These are phyloP conservation scores for western clawed frog (Xenopus tropicalis) DNA, from an alignment of 2,113 vertebrate genomes.

Conservation along the genomic window UCB_Xtro_10.0 CM004444.2:128587501-128588000, in stretches of 20 bases:
- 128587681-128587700: conserved; percentile 2
- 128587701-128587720: conserved; percentile 20
- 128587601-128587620: too few species aligned
- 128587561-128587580: too few species aligned
- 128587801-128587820: conserved; percentile 38
- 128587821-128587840: conserved; percentile 27
- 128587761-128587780: conserved; percentile 17
- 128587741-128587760: conserved; percentile 37
- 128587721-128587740: conserved; percentile 33
- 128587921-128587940: conserved; percentile 25
- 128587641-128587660: conserved; percentile 2
- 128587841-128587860: conserved; percentile 30
- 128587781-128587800: conserved; percentile 31
- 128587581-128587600: too few species aligned
- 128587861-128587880: not conserved
- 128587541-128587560: too few species aligned
- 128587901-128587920: conserved; percentile 38
- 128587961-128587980: not conserved
- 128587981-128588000: not conserved
- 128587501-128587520: too few species aligned
- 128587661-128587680: conserved; percentile 9
- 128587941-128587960: not conserved
- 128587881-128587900: conserved; percentile 38
- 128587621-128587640: not conserved
- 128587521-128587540: too few species aligned